Evolutionary conservation across 2,113 vertebrate species (phyloP), one percentile per base, ranked within the genome.

Genomic region (Tragelaphus strepsiceros): DNA sequence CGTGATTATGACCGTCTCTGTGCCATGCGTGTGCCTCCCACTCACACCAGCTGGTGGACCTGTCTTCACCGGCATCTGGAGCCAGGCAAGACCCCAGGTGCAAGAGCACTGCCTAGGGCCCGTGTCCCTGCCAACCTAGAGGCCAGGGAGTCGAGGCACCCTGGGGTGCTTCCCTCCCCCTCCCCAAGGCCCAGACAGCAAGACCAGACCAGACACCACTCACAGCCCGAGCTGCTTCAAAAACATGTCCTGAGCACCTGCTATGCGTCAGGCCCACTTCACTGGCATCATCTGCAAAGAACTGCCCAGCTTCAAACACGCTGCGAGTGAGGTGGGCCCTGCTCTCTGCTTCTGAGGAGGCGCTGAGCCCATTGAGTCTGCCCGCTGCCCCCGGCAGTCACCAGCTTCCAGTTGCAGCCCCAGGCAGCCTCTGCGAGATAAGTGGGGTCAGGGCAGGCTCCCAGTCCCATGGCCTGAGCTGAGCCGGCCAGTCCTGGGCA

Each of bases 41-140:
- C 26, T 54, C n/a, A 5, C 4, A 0, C 14, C 71, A 13, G 58
- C 54, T 0, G 43, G 49, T 1, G 15, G 19, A 0, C 1, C 1
- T 13, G 49, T 67, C 74, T 30, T 39, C 11, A 14, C 4, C 0
- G 0, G 81, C 12, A 4, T 15, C 51, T 6, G 85, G 28, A 53
- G 56, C 86, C 14, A 1, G 61, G 32, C 1, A 22, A 89, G 67
- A 54, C 10, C 35, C 22, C 3, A 13, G 19, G 32, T 54, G 14
- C 17, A 32, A 9, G 58, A n/a, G n/a, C 8, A 2, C 88, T 35
- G n/a, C 74, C 87, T 49, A 2, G 15, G 58, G 19, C 15, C 78
- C 53, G 0, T 4, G 59, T 14, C 46, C 39, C 59, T n/a, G 28
- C 82, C 35, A 24, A 13, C 22, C 61, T 5, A 3, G 64, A 58